These are phyloP conservation scores for Perodicticus potto DNA, from an alignment of 2,797 vertebrate species.

Conservation along the genomic window DNA sequence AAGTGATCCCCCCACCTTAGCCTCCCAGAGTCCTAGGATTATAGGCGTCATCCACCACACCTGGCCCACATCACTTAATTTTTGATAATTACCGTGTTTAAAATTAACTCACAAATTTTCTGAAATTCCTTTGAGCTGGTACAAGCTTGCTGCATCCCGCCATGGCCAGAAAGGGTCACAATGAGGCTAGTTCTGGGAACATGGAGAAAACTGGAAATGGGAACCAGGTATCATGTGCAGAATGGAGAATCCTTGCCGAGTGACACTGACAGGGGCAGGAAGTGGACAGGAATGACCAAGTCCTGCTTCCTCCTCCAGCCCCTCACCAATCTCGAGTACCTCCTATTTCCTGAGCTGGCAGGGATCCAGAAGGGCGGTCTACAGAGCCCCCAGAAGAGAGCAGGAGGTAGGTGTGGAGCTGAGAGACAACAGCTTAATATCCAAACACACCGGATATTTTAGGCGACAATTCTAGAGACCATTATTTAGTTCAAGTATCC, in stretches of 20 bases:
- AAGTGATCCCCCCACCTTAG: too few relatives aligned
- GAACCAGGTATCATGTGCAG: neutral
- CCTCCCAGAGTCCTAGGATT: too few relatives aligned
- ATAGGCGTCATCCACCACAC: too few relatives aligned
- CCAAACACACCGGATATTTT: neutral
- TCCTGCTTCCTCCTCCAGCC: neutral
- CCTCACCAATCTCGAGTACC: neutral
- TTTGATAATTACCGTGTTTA: neutral
- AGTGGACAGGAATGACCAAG: neutral
- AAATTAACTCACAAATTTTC: neutral
- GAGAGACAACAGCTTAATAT: neutral
- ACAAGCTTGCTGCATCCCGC: neutral
- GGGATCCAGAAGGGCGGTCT: neutral
- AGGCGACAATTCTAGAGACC: neutral
- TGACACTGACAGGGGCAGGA: neutral
- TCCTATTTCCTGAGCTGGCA: neutral
- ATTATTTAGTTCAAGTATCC: neutral
- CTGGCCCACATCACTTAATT: neutral
- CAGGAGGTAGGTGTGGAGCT: neutral
- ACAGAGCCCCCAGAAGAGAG: neutral
- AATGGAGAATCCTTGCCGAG: neutral
- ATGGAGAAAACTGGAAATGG: neutral
- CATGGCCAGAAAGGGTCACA: neutral
- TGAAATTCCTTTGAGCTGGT: neutral
- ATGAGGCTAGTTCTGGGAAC: neutral